Conservation (phyloP, 2,113 vertebrate species). For the Nicator chloris region DNA sequence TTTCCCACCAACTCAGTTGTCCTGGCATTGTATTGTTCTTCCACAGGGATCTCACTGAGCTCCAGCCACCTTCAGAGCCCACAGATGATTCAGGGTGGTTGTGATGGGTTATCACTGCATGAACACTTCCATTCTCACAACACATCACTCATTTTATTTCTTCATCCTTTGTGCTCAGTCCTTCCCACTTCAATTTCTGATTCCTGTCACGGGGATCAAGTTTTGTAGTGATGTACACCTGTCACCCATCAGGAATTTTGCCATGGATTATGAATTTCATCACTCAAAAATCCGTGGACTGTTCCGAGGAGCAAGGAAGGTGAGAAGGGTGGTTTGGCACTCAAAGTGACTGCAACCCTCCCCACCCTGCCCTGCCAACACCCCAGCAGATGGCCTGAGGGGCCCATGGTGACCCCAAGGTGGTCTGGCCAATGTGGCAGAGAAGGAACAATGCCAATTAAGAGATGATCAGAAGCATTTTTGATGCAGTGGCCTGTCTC, state of each 20-base stretch:
- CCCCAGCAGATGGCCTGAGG: neutral
- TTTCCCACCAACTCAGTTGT: neutral
- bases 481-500: neutral
- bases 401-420: neutral
- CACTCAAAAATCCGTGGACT: neutral
- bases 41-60: neutral
- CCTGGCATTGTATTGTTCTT: neutral
- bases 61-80: neutral
- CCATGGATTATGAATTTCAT: neutral
- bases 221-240: neutral
- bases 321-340: neutral
- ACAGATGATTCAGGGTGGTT: neutral
- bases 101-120: neutral
- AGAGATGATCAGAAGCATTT: neutral
- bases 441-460: neutral
- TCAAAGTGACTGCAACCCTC: neutral
- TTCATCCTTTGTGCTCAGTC: neutral
- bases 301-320: neutral
- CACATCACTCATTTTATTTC: neutral
- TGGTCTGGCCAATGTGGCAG: accelerated
- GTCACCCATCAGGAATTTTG: neutral
- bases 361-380: neutral
- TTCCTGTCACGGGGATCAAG: neutral
- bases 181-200: neutral
- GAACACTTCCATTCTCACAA: neutral